Evolutionary conservation across 2,888 invertebrate species (phyloP).

Genomic region (Eledona agricola): DNA sequence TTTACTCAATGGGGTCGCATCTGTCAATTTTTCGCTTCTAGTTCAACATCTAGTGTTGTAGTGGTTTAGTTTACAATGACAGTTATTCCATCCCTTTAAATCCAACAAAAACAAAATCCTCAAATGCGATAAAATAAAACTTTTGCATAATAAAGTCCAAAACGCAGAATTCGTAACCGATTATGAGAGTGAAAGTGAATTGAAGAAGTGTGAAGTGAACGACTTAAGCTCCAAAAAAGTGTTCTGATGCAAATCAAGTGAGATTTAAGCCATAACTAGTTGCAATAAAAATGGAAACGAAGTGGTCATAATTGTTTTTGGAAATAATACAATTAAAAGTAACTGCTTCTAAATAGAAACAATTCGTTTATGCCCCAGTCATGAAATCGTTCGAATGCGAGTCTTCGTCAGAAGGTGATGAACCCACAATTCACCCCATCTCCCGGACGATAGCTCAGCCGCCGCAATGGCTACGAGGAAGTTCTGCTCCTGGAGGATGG

Average conservation of each 20-base stretch:
- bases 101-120: slow-evolving; percentile 1
- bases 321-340: too few relatives aligned
- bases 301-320: too few relatives aligned
- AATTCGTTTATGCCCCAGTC: slow-evolving; percentile 38
- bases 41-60: slow-evolving; percentile 50
- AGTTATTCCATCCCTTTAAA: slow-evolving; percentile 7
- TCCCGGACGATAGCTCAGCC: slow-evolving; percentile 58
- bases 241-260: too few relatives aligned
- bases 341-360: too few relatives aligned
- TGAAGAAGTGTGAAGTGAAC: too few relatives aligned
- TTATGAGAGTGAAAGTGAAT: too few relatives aligned
- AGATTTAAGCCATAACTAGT: too few relatives aligned
- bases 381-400: slow-evolving; percentile 64
- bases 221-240: too few relatives aligned
- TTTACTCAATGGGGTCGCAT: slow-evolving; percentile 60
- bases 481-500: slow-evolving; percentile 54
- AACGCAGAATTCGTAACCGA: too few relatives aligned
- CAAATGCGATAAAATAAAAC: slow-evolving; percentile 4
- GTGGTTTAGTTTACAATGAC: slow-evolving; percentile 48
- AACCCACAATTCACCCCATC: slow-evolving; percentile 61
- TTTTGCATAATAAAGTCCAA: slow-evolving; percentile 5
- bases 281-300: too few relatives aligned
- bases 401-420: slow-evolving; percentile 62
- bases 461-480: slow-evolving; percentile 59
- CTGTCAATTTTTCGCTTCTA: slow-evolving; percentile 62